Evolutionary conservation across 2,113 vertebrate species (phyloP), one percentile per base, ranked within the genome.

Genomic region (Tiliqua scincoides): DNA sequence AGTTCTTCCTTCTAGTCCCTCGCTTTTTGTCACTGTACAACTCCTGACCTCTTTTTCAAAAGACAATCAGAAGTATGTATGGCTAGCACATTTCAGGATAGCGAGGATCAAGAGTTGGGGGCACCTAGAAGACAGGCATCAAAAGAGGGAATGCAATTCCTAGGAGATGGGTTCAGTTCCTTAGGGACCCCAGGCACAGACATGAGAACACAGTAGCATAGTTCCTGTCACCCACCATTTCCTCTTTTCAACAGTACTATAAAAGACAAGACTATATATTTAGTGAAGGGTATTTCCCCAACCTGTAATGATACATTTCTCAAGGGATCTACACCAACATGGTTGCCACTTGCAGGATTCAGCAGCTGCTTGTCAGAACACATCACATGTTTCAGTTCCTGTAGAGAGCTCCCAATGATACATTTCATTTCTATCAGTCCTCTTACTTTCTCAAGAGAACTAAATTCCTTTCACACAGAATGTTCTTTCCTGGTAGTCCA

Each of bases 241-340:
- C 87, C 43, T 82, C 37, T 63, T 62, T 83, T 61, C 30, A 35
- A 68, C 32, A 62, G 54, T 76, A n/a, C n/a, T n/a, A 82, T 30
- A 86, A 88, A 89, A 79, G 93, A 4, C 93, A 93, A 85, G 84
- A 37, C 43, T 91, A 76, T 81, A 76, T 81, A 73, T 85, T 90
- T 85, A 89, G 74, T 82, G 35, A 25, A 0, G 65, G 27, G 27
- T 37, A 0, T 35, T 43, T 85, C 87, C 86, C 77, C 80, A 2
- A 1, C 0, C 4, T 2, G 61, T 82, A 88, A 89, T 68, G 75
- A 85, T 3, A 63, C 79, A 27, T 48, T 92, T 94, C 83, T 85
- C 86, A 79, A 3, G 0, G 0, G 87, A 88, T 43, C 32, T 70
- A 70, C 1, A 4, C 43, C 35, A 79, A n/a, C 54, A 76, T 35